phyloP scores from a whole-genome alignment of 2,888 invertebrate species.

The Lepas anatifera region DNA sequence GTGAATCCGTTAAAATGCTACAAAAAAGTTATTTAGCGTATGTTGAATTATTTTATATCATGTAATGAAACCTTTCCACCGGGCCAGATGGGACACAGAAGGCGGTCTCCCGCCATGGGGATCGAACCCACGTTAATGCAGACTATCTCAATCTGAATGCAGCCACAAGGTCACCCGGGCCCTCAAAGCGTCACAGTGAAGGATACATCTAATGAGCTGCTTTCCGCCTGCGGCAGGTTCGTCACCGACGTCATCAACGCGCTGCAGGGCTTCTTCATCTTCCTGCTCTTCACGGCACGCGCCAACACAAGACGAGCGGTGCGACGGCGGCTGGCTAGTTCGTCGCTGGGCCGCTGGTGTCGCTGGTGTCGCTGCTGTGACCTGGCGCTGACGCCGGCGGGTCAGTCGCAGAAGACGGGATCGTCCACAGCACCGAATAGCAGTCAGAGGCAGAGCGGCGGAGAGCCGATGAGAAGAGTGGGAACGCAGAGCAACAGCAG shows the following conservation, averaged over 20 bases:
- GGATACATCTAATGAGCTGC: no score
- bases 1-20: no score
- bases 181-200: no score
- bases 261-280: conserved; percentile 49
- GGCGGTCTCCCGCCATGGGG: no score
- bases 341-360: not conserved
- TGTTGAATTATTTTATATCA: no score
- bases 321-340: not conserved
- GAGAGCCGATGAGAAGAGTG: not conserved
- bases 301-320: conserved; percentile 29
- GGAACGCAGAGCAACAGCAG: not conserved
- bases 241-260: conserved; percentile 46
- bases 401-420: not conserved
- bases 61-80: no score
- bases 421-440: not conserved
- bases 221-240: conserved; percentile 35
- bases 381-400: not conserved
- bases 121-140: no score
- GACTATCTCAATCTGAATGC: no score
- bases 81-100: no score
- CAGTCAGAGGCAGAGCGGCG: not conserved
- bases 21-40: no score
- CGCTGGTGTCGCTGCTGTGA: not conserved
- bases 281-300: conserved; percentile 42
- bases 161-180: not conserved